These are phyloP conservation scores for Lepus townsendii DNA, from an alignment of 2,797 vertebrate genomes.

Conservation along the genomic window DNA sequence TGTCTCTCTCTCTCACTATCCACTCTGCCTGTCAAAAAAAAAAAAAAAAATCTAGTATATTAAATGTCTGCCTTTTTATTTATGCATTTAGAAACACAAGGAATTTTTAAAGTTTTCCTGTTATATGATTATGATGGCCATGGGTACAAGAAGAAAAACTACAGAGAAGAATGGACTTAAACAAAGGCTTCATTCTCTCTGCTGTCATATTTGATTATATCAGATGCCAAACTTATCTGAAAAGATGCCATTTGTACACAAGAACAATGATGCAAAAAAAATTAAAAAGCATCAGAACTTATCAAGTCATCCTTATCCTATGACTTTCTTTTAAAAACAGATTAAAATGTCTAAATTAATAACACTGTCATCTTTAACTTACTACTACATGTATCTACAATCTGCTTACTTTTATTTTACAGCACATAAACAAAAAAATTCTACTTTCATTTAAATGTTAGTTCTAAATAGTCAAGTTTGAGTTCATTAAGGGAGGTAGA, in stretches of 20 bases:
- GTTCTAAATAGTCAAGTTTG: constrained; percentile 20
- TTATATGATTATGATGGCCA: not conserved
- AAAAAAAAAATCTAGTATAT: not conserved
- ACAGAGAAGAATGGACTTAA: not conserved
- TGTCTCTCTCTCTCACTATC: too few species aligned
- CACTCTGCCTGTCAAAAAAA: too few species aligned
- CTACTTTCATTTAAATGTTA: constrained; percentile 20
- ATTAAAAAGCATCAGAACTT: not conserved
- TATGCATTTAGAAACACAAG: not conserved
- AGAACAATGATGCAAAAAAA: not conserved
- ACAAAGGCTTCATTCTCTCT: not conserved
- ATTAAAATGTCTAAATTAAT: not conserved
- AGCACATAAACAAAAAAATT: not conserved
- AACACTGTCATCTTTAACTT: not conserved
- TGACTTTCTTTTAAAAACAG: not conserved
- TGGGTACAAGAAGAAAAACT: not conserved
- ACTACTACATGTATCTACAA: not conserved
- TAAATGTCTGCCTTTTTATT: constrained; percentile 5
- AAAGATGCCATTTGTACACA: not conserved
- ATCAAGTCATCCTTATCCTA: not conserved
- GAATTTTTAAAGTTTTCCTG: constrained; percentile 5
- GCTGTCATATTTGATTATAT: not conserved
- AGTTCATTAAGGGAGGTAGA: not conserved
- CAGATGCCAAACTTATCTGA: not conserved
- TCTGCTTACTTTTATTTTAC: not conserved